These are phyloP conservation scores for Oreochromis tanganicae DNA, from an alignment of 2,113 vertebrate genomes.

Conservation along the genomic window DNA sequence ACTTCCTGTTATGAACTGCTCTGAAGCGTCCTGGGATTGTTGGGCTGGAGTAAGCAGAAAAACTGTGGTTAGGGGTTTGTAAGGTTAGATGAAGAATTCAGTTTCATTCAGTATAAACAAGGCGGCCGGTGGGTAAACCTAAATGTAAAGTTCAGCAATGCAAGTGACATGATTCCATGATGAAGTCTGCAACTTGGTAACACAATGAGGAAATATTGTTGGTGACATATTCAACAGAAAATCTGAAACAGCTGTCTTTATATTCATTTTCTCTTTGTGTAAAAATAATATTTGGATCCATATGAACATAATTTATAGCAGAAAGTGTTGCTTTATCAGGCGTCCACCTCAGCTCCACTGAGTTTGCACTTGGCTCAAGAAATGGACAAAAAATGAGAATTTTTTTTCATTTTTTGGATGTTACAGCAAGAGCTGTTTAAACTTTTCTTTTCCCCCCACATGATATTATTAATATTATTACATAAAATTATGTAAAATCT, in stretches of 20 bases:
- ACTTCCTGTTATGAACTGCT: background rate
- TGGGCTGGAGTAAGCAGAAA: background rate
- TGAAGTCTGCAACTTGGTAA: background rate
- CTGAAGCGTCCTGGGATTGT: background rate
- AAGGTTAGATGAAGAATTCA: background rate
- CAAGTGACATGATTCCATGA: rapidly evolving
- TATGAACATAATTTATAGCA: background rate
- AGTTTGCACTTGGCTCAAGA: rapidly evolving
- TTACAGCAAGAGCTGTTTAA: background rate
- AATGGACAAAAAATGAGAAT: background rate
- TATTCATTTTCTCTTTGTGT: background rate
- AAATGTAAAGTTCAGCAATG: background rate
- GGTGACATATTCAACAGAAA: background rate
- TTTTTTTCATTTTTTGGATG: rapidly evolving
- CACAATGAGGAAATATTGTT: background rate
- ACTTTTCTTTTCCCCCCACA: rapidly evolving
- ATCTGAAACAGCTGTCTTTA: background rate
- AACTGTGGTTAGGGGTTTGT: background rate
- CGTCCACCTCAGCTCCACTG: background rate
- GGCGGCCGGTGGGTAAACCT: rapidly evolving
- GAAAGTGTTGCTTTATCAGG: background rate
- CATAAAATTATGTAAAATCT: rapidly evolving
- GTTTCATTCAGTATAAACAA: background rate
- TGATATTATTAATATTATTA: background rate
- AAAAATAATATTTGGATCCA: background rate